Evolutionary conservation across 92 coral and sea anemone genomes (phyloP).

Genomic region (Heteractis magnifica): DNA sequence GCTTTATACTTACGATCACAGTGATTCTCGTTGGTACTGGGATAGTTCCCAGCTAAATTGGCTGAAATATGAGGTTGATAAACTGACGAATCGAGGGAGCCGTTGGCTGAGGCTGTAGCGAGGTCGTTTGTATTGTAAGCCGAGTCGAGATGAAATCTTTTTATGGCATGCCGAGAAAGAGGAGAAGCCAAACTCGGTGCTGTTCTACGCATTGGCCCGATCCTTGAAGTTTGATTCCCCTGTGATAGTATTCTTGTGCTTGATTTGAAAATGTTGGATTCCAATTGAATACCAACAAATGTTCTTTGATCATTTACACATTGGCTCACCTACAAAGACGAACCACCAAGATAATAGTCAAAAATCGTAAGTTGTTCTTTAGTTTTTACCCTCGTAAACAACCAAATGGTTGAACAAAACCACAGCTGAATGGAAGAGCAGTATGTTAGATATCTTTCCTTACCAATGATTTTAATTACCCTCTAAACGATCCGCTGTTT

Average conservation of each 20-base stretch:
- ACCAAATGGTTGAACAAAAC: not conserved
- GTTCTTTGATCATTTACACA: conserved; percentile 4
- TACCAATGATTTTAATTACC: conserved; percentile 12
- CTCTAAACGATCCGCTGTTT: conserved; percentile 9
- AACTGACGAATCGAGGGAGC: conserved; percentile 51
- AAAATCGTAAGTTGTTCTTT: not conserved
- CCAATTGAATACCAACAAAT: not conserved
- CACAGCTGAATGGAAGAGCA: not conserved
- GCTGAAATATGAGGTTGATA: conserved; percentile 67
- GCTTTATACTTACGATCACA: conserved; percentile 61
- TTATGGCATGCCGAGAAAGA: conserved; percentile 44
- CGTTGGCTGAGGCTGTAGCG: conserved; percentile 39
- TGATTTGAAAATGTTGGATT: conserved; percentile 16
- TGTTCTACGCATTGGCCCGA: conserved; percentile 37
- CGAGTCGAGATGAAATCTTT: conserved; percentile 73
- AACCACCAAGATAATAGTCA: not conserved
- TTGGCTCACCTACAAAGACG: conserved; percentile 4
- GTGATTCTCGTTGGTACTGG: conserved; percentile 65
- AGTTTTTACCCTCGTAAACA: not conserved
- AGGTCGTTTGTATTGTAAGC: conserved; percentile 54
- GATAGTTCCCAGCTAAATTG: conserved; percentile 59
- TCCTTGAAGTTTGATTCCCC: conserved; percentile 5
- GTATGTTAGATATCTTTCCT: not conserved
- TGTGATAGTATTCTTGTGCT: conserved; percentile 6
- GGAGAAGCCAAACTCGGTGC: conserved; percentile 28